Conservation (phyloP, 2,113 vertebrate genomes). For the Halcyon malimbica region DNA sequence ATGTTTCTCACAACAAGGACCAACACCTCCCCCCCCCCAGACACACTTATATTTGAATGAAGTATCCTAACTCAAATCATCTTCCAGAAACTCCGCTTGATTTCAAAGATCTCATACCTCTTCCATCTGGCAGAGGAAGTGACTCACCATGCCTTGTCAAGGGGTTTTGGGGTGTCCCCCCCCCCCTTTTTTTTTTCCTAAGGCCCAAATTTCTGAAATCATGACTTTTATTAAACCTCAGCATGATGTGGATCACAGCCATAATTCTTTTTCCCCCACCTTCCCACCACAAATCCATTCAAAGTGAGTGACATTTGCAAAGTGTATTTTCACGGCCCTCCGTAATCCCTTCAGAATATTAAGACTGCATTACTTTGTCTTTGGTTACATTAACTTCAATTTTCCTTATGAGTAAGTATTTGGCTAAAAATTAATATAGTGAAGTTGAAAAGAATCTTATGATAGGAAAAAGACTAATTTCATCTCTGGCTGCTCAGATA, state of each 20-base stretch:
- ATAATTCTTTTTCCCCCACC: conserved; percentile 43
- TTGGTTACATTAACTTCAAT: conserved; percentile 82
- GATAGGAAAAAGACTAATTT: conserved; percentile 81
- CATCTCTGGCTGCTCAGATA: conserved; percentile 79
- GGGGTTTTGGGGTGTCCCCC: not conserved
- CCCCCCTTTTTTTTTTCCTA: not conserved
- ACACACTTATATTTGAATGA: no score
- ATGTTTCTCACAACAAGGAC: not conserved
- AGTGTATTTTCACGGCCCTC: conserved; percentile 71
- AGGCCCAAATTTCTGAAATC: conserved; percentile 29
- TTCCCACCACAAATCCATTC: conserved; percentile 71
- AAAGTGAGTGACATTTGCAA: conserved; percentile 77
- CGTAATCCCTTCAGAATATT: conserved; percentile 82
- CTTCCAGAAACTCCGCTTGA: not conserved
- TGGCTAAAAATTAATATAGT: conserved; percentile 85
- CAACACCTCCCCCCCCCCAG: rapidly evolving
- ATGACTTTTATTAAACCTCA: conserved; percentile 55
- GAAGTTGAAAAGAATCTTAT: conserved; percentile 81
- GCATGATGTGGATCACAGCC: not conserved
- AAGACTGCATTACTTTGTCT: conserved; percentile 79
- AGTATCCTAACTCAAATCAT: not conserved
- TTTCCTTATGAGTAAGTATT: conserved; percentile 84
- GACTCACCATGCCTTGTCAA: not conserved
- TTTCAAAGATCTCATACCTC: not conserved
- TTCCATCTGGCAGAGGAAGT: not conserved